These are phyloP conservation scores for Xestia xanthographa DNA, from an alignment of 2,888 invertebrate species.

Conservation along the genomic window DNA sequence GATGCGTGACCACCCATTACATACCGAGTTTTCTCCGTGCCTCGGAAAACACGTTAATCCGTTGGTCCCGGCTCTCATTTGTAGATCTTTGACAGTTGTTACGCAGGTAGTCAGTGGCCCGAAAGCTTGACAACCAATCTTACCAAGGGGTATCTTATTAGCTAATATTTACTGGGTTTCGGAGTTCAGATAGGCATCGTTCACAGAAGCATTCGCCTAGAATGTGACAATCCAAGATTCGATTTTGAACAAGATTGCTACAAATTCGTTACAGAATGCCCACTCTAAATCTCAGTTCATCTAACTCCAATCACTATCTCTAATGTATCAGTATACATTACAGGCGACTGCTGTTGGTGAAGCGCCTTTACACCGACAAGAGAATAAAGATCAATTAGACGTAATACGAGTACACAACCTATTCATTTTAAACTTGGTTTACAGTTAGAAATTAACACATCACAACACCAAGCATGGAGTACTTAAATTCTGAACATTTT, in stretches of 20 bases:
- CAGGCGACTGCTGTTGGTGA: not conserved
- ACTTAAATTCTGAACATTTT: not conserved
- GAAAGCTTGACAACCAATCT: not conserved
- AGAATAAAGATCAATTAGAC: not conserved
- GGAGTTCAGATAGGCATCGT: not conserved
- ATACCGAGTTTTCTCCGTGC: not conserved
- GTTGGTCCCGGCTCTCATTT: not conserved
- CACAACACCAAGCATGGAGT: not conserved
- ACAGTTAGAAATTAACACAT: not conserved
- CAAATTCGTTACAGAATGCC: too few species aligned
- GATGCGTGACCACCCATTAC: too few species aligned
- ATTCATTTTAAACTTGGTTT: not conserved
- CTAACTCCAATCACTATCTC: too few species aligned
- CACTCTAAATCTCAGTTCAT: too few species aligned
- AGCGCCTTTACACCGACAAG: too few species aligned
- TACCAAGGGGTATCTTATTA: not conserved
- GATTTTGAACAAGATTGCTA: too few species aligned
- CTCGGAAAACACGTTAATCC: not conserved
- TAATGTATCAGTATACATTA: too few species aligned
- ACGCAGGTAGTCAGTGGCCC: not conserved
- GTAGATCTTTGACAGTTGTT: not conserved
- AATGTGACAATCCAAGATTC: too few species aligned
- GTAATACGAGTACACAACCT: not conserved
- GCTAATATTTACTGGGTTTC: not conserved
- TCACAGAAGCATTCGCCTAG: too few species aligned